Evolutionary conservation across 2,888 invertebrate species (phyloP).

Genomic region (Siphonodentalium dalli): DNA sequence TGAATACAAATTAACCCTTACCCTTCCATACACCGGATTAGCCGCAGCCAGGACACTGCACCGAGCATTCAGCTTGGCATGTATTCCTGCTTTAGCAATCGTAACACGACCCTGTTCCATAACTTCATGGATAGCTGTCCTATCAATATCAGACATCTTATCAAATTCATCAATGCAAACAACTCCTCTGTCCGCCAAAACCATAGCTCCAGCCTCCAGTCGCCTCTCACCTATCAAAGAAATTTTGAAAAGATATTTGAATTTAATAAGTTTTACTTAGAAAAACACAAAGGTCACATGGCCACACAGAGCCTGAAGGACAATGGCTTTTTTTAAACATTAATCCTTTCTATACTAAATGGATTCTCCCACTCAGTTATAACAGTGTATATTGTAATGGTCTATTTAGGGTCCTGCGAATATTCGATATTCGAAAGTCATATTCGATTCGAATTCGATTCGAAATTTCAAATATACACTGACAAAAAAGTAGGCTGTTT

Average conservation of each 20-base stretch:
- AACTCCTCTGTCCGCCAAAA: conserved; percentile 96
- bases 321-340: too few species aligned
- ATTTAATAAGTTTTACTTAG: background rate
- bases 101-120: conserved; percentile 98
- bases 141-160: conserved; percentile 96
- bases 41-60: conserved; percentile 99
- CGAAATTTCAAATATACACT: too few species aligned
- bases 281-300: too few species aligned
- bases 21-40: conserved; percentile 96
- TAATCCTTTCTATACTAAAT: too few species aligned
- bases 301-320: too few species aligned
- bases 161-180: conserved; percentile 99
- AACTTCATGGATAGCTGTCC: conserved; percentile 99
- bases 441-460: too few species aligned
- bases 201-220: conserved; percentile 98
- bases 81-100: conserved; percentile 97
- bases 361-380: too few species aligned
- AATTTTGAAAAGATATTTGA: background rate
- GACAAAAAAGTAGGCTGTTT: too few species aligned
- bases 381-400: too few species aligned
- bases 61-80: conserved; percentile 94
- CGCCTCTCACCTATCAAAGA: conserved; percentile 69
- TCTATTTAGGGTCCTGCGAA: too few species aligned
- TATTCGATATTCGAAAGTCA: too few species aligned
- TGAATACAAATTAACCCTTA: conserved; percentile 64